Conservation (phyloP, 2,797 vertebrate species). For the Diplodus sargus region DNA sequence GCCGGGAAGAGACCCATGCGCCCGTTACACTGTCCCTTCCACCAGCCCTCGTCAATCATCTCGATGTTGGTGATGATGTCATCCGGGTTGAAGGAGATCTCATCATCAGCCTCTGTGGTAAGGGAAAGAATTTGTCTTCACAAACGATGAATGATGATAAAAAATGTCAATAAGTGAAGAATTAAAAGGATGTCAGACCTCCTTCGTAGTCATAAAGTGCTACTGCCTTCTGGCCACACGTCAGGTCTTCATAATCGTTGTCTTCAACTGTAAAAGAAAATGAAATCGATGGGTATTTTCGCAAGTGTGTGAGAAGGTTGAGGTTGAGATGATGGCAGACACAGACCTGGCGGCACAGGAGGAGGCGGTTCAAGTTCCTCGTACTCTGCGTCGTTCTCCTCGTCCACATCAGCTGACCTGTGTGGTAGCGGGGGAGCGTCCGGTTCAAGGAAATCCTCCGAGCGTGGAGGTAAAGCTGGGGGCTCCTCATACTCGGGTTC, state of each 20-base stretch:
- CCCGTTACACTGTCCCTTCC: constrained; percentile 90
- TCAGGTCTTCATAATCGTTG: constrained; percentile 85
- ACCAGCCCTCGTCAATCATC: constrained; percentile 96
- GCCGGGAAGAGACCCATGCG: constrained; percentile 91
- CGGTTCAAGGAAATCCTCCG: constrained; percentile 49
- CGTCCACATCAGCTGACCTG: constrained; percentile 27
- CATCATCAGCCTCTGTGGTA: constrained; percentile 90
- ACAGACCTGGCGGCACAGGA: constrained; percentile 51
- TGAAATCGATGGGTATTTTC: too few species aligned
- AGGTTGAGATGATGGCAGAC: neutral
- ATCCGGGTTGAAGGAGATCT: constrained; percentile 92
- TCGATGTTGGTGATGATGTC: constrained; percentile 93
- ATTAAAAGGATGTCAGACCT: constrained; percentile 78
- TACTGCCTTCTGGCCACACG: constrained; percentile 74
- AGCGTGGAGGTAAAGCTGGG: constrained; percentile 86
- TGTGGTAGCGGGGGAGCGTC: constrained; percentile 31
- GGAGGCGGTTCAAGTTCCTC: constrained; percentile 48
- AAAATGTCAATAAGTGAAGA: neutral
- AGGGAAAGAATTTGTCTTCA: neutral
- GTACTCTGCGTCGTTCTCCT: constrained; percentile 63
- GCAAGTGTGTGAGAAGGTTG: neutral
- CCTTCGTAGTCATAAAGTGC: constrained; percentile 96
- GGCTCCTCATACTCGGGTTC: constrained; percentile 81
- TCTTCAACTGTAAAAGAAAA: constrained; percentile 51
- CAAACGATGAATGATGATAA: neutral